Base-by-base conservation (phyloP, 2,888 invertebrate species). In the Osmoderma eremita region DNA sequence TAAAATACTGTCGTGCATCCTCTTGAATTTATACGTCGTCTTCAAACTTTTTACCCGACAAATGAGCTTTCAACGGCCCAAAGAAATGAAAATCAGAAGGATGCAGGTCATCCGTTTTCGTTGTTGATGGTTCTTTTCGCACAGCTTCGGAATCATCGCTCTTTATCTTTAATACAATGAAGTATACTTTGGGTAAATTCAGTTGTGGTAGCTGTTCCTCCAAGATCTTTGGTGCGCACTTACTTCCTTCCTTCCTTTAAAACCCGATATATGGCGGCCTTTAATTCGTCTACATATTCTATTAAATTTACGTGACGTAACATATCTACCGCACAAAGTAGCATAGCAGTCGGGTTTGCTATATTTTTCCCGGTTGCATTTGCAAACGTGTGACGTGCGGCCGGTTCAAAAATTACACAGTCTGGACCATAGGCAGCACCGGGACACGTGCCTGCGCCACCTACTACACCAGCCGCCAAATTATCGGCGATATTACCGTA, bases 401-500 rank as follows among this genome's bases (percentile, higher is more conserved):
- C 94, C 80, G 95, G 96, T 83, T 97, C 96, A 81, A 95, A 97
- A 17, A 97, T 93, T 0, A 94, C 97, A 75, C 92, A 91, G 78
- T 95, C 91, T 0, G 91, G 86, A 71, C 95, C 94, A 82, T 93
- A 96, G 69, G 93, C 93, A 36, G 95, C 94, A 45, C 97, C 97
- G 56, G 97, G 93, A 2, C 97, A 97, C 15, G 98, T 92, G 30
- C 97, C 97, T 53, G 97, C 97, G 65, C 97, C 97, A n/a, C 97
- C 97, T 1, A 97, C 95, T 50, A 97, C 84, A 1, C 97, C 97
- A 39, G 94, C 91, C 22, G 95, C 95, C 72, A 97, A 85, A 83
- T 98, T 98, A 82, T 96, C 95, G 42, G 97, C 87, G 76, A 97
- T 97, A 83, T 95, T 95, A 65, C 97, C 97, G 81, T 98, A 98